Evolutionary conservation across 1,140 invertebrate genomes (phyloP), one percentile per base, ranked within the genome.

Genomic region (Mesaphorura yosii): DNA sequence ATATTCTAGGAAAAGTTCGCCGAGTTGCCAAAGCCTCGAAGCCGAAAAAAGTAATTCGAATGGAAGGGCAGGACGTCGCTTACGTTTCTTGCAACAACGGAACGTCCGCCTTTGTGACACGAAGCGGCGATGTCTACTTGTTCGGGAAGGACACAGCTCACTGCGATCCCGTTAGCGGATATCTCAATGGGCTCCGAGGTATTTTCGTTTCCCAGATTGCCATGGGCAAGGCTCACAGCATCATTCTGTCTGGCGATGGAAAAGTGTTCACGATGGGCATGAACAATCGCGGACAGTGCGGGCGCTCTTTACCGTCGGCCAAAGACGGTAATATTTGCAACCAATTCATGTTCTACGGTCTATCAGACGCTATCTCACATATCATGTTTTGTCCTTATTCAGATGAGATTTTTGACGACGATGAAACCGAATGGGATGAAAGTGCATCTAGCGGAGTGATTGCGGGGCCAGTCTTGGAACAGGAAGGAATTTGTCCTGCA

Each of bases 231-330:
- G 93, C 93, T 10, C 94, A 98, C 68, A 85, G 84, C 44, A 83
- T 92, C 1, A 86, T 80, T 0, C 71, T 98, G 6, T 91, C 82
- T 22, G 83, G 79, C 60, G 86, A 89, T 67, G 94, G 94, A 0
- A 81, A 86, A 60, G 78, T 97, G 1, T 96, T 85, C 68, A 93
- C 92, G 1, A 96, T 95, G 73, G 94, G 94, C 1, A 86, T 97
- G 48, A 98, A 98, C 69, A 97, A 97, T 67, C 92, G 94, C 67
- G 92, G 91, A 10, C 94, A 98, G 66, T 98, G 94, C 75, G 94
- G 94, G 27, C 72, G 93, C 64, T 87, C 90, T 64, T 90, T 84
- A 68, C 76, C 78, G 15, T 77, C 79, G 62, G 68, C 72, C 14
- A 80, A 78, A 72, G 81, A 86, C 69, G 74, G 75, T 72, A 56